A percentile compares a stretch with the other conserved stretches of the same genome.
Evolutionary conservation across 64 coral and sea anemone species (phyloP).

Genomic region (Orbicella faveolata): DNA sequence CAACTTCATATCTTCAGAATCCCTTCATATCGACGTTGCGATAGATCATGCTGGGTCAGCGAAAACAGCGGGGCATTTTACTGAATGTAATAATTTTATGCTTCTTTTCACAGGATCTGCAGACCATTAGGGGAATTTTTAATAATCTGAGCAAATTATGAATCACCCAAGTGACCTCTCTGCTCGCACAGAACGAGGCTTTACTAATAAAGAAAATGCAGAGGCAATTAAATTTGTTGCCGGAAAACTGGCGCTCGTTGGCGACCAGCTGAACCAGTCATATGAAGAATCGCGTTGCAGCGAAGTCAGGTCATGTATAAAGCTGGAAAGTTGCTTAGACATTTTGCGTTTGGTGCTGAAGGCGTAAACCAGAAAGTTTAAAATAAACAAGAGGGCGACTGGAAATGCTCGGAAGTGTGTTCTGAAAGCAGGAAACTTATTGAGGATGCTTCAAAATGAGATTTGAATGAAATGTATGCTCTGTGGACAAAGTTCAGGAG

Average conservation of each 20-base stretch:
- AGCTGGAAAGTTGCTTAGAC: not conserved
- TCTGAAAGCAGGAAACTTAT: not conserved
- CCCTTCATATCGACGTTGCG: too few relatives aligned
- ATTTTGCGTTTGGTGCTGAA: not conserved
- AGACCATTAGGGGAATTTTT: too few relatives aligned
- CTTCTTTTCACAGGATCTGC: not conserved
- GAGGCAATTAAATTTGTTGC: not conserved
- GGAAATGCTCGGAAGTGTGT: not conserved
- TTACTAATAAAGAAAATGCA: not conserved
- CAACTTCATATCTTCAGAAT: too few relatives aligned
- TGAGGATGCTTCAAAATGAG: too few relatives aligned
- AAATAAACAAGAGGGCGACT: not conserved
- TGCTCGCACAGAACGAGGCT: too few relatives aligned
- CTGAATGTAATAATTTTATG: not conserved
- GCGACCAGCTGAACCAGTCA: not conserved
- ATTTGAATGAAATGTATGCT: too few relatives aligned
- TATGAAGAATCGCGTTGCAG: not conserved
- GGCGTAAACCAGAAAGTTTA: not conserved
- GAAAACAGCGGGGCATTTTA: too few relatives aligned
- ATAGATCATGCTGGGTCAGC: too few relatives aligned
- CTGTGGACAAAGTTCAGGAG: not conserved
- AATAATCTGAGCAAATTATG: too few relatives aligned
- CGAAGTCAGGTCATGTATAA: not conserved
- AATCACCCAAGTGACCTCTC: too few relatives aligned
- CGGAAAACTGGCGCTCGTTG: not conserved